Percentiles rank a stretch among this genome's conserved stretches.
phyloP scores from a whole-genome alignment of 2,113 vertebrate species.

The Protobothrops mucrosquamatus region DNA sequence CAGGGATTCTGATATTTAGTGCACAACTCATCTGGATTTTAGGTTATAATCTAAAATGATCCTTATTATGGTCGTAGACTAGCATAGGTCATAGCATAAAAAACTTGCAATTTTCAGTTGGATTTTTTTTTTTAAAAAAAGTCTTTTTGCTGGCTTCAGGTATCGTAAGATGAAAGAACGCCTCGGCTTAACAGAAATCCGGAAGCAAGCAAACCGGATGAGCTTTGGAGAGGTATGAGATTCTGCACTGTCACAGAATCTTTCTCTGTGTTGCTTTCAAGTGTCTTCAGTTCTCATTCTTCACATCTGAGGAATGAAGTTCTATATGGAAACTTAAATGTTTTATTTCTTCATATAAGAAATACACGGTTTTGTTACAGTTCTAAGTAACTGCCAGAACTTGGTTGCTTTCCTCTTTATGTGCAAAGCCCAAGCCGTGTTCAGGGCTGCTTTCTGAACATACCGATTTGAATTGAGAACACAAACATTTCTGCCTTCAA shows the following conservation, averaged over 20 bases:
- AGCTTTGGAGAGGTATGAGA: constrained; percentile 84
- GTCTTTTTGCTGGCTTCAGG: constrained; percentile 55
- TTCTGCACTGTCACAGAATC: neutral
- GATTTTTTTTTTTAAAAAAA: neutral
- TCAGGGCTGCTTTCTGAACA: neutral
- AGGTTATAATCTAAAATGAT: neutral
- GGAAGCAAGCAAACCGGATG: constrained; percentile 92
- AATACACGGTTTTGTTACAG: neutral
- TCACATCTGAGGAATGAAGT: neutral
- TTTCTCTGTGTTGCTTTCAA: neutral
- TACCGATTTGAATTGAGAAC: neutral
- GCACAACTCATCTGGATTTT: neutral
- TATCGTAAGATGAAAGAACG: constrained; percentile 95
- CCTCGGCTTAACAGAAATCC: constrained; percentile 87
- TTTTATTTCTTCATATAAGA: neutral
- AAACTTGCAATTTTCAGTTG: neutral
- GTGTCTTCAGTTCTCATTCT: neutral
- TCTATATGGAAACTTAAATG: neutral
- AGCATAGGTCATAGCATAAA: neutral
- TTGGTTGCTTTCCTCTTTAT: neutral
- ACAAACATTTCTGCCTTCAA: neutral
- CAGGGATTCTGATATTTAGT: neutral
- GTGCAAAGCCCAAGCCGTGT: neutral
- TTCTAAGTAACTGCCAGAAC: neutral
- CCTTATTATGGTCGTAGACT: neutral